A percentile compares a stretch with the other conserved stretches of the same genome.
Evolutionary conservation across 2,888 invertebrate species (phyloP).

Genomic region (Drosophila limbata): DNA sequence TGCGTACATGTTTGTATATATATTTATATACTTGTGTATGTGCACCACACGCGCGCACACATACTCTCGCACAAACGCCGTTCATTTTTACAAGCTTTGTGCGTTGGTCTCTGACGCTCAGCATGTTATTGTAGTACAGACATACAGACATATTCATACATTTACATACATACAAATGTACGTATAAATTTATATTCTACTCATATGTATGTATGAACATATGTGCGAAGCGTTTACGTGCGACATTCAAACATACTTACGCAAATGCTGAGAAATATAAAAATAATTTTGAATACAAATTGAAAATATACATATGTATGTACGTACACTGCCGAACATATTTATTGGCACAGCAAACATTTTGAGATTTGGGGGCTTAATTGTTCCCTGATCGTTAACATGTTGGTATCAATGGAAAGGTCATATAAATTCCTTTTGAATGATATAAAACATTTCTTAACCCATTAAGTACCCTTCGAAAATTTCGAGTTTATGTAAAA

Average conservation of each 20-base stretch:
- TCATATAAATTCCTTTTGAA: too few relatives aligned
- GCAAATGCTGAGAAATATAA: slow-evolving; percentile 60
- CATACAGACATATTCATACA: slow-evolving; percentile 16
- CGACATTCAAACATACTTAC: slow-evolving; percentile 34
- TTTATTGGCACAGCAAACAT: too few relatives aligned
- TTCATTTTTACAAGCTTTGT: slow-evolving; percentile 63
- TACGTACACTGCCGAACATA: too few relatives aligned
- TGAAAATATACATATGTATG: slow-evolving; percentile 19
- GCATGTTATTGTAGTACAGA: slow-evolving; percentile 23
- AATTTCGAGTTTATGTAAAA: too few relatives aligned
- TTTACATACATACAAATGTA: slow-evolving; percentile 11
- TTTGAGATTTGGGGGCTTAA: too few relatives aligned
- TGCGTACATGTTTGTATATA: slow-evolving; percentile 14
- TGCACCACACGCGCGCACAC: slow-evolving; percentile 16
- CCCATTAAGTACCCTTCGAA: too few relatives aligned
- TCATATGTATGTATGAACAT: slow-evolving; percentile 1
- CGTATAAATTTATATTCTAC: not conserved
- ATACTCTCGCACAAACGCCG: slow-evolving; percentile 11
- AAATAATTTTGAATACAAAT: slow-evolving; percentile 59
- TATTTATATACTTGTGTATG: slow-evolving; percentile 11
- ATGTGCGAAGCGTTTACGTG: slow-evolving; percentile 27
- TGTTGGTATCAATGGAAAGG: too few relatives aligned
- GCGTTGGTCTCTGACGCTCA: slow-evolving; percentile 61
- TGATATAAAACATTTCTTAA: too few relatives aligned
- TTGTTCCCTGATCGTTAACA: too few relatives aligned